A percentile compares a stretch with the other conserved stretches of the same genome.
These are phyloP conservation scores for Corythornis vintsioides DNA, from an alignment of 2,113 vertebrate genomes.

Conservation along the genomic window DNA sequence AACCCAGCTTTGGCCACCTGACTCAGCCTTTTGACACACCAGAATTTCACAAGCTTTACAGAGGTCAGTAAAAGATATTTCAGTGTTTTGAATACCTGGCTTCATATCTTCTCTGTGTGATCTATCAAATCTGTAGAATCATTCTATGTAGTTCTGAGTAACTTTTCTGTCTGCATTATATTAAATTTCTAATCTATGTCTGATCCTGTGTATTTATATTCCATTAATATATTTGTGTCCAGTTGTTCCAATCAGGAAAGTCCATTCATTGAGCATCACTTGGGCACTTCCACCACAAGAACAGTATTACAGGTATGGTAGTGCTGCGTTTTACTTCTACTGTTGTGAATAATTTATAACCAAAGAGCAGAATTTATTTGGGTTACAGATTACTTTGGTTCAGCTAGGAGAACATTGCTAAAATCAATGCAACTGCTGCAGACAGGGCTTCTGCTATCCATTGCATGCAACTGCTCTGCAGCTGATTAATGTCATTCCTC, in stretches of 20 bases:
- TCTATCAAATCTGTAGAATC: background rate
- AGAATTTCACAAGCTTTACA: conserved; percentile 91
- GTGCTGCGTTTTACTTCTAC: background rate
- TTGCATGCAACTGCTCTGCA: background rate
- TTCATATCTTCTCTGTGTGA: background rate
- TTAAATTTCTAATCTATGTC: background rate
- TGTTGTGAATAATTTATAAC: background rate
- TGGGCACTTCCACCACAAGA: conserved; percentile 95
- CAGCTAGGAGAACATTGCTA: background rate
- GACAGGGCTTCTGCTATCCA: background rate
- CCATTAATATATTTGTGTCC: conserved; percentile 51
- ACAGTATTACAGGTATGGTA: conserved; percentile 87
- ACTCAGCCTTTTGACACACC: conserved; percentile 92
- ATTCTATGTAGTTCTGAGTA: background rate
- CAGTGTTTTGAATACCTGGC: background rate
- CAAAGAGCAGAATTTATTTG: background rate
- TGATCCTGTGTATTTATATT: background rate
- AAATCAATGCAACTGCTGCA: background rate
- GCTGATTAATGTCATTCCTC: background rate
- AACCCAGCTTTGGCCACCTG: conserved; percentile 86
- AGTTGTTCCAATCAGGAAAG: conserved; percentile 95
- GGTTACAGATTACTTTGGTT: background rate
- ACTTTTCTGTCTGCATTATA: background rate
- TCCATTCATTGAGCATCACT: conserved; percentile 92
- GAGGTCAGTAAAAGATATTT: conserved; percentile 78